Conservation (phyloP, 2,113 vertebrate species). For the Nothoprocta pentlandii region DNA sequence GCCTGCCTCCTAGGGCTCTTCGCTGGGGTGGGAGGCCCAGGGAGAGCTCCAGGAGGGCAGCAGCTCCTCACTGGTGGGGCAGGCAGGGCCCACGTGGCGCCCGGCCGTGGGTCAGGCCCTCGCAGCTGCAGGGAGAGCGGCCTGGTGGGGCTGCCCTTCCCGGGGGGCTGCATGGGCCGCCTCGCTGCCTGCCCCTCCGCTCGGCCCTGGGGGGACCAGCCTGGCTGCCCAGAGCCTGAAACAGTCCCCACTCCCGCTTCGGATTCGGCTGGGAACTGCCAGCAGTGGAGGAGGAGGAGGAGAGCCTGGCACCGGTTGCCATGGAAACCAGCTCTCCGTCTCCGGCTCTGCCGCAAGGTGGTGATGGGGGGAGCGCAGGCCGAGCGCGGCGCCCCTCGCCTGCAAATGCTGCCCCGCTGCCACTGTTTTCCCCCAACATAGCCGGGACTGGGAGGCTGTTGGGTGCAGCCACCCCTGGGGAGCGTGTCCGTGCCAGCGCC, state of each 20-base stretch:
- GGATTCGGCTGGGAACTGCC: neutral
- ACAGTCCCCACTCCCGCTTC: neutral
- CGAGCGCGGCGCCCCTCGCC: neutral
- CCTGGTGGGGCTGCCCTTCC: neutral
- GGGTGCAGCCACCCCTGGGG: neutral
- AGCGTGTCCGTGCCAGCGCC: neutral
- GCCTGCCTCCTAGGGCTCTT: fast-evolving
- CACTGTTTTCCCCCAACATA: neutral
- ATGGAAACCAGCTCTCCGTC: slow-evolving; percentile 69
- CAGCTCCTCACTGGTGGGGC: neutral
- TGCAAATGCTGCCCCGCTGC: neutral
- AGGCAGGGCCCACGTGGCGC: neutral
- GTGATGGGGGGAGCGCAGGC: slow-evolving; percentile 23
- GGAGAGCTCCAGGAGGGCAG: neutral
- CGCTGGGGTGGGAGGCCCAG: neutral
- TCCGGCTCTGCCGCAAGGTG: slow-evolving; percentile 53
- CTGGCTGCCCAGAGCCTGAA: neutral
- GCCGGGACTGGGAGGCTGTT: neutral
- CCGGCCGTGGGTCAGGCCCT: neutral
- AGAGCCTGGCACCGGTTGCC: slow-evolving; percentile 67
- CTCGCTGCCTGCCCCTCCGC: neutral
- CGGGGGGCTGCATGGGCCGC: neutral
- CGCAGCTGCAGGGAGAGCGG: neutral
- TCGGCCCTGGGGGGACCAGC: neutral
- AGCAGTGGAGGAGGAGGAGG: slow-evolving; percentile 55